These are phyloP conservation scores for Drosophila repletoides DNA, from an alignment of 1,140 invertebrate genomes.

Conservation along the genomic window DNA sequence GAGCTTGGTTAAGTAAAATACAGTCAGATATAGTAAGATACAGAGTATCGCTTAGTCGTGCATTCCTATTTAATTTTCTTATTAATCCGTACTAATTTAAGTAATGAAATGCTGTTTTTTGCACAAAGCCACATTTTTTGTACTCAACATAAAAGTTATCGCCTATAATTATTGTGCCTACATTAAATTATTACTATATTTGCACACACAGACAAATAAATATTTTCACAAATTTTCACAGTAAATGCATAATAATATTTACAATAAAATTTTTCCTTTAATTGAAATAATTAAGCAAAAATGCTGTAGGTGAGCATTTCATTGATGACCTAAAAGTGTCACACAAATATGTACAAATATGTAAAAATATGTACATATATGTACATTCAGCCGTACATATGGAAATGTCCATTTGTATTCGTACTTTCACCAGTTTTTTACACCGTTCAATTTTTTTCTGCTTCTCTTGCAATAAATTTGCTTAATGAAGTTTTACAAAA, in stretches of 20 bases:
- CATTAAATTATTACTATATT: too few species aligned
- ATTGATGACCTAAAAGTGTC: slow-evolving; percentile 67
- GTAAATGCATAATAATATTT: not conserved
- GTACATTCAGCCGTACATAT: too few species aligned
- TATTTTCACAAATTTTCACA: too few species aligned
- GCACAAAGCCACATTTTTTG: slow-evolving; percentile 31
- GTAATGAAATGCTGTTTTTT: too few species aligned
- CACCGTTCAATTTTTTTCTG: slow-evolving; percentile 53
- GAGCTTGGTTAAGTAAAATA: too few species aligned
- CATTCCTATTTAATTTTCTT: too few species aligned
- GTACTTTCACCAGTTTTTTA: slow-evolving; percentile 36
- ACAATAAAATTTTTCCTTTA: slow-evolving; percentile 48
- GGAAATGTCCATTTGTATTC: slow-evolving; percentile 29
- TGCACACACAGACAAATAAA: not conserved
- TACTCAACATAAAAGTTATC: too few species aligned
- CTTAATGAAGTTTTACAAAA: slow-evolving; percentile 67
- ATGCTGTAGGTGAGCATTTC: slow-evolving; percentile 57
- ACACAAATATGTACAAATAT: slow-evolving; percentile 6
- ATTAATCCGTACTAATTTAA: too few species aligned
- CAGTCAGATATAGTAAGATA: too few species aligned
- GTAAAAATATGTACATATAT: not conserved
- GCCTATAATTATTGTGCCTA: too few species aligned
- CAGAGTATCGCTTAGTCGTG: too few species aligned
- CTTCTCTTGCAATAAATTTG: slow-evolving; percentile 60
- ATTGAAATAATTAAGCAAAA: slow-evolving; percentile 73